Evolutionary conservation across 2,888 invertebrate species (phyloP), one percentile per base, ranked within the genome.

Genomic region (Platerodrilus igneus): DNA sequence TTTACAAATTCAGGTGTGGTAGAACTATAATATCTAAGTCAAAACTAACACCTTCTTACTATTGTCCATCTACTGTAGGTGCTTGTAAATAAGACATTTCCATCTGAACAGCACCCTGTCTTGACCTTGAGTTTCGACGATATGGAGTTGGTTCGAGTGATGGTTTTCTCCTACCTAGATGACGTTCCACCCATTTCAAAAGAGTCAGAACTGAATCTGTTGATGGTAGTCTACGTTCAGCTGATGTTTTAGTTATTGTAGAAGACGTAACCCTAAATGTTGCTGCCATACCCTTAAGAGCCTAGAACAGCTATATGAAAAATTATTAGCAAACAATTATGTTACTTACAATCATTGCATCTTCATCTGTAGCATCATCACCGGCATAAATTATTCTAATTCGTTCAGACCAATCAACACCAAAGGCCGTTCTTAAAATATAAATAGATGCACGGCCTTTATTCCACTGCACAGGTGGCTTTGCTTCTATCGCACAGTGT

Each of bases 401-500:
- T 41, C 91, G 75, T 62, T 91, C 90, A 60, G 86, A 86, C 91
- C 91, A 92, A 64, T 92, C 91, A 11, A 91, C 78, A 1, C 91
- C 92, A 60, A 91, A 92, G 0, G 90, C 88, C 2, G 90, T 91
- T 44, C 91, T 77, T 44, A 92, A 67, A 53, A 92, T 92, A 64
- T 92, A 91, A 61, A 92, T 88, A 1, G 89, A 88, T 6, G 92
- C 92, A 22, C 90, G 81, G 48, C 83, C 87, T 67, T 92, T 91
- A 66, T 92, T 87, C 92, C 92, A 92, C 58, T 86, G 79, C 0
- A 92, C 90, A 0, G 90, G 91, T 3, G 91, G 91, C 51, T 87
- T 83, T 0, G 91, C 91, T 64, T 92, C 91, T n/a, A 91, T 73
- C 0, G 91, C 91, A 58, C 88, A 88, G 60, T 89, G 87, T 14